These are phyloP conservation scores for Empidonax alnorum DNA, from an alignment of 2,113 vertebrate species.

Conservation along the genomic window DNA sequence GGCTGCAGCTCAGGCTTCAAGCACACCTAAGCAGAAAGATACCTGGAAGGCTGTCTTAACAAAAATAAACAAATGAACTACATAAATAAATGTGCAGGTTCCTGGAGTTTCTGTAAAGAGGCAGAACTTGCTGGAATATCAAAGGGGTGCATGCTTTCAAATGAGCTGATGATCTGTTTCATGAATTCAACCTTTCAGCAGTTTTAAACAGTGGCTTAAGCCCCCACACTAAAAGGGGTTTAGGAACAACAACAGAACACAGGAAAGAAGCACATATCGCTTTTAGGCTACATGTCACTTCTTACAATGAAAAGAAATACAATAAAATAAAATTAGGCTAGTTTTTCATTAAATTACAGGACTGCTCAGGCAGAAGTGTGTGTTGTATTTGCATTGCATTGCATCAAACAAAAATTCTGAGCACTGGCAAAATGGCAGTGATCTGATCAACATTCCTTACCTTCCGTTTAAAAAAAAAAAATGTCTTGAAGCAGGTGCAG, in stretches of 20 bases:
- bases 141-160: background rate
- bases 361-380: background rate
- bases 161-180: background rate
- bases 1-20: background rate
- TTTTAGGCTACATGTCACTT: background rate
- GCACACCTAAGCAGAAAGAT: background rate
- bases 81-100: background rate
- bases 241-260: background rate
- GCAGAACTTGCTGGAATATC: background rate
- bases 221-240: background rate
- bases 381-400: background rate
- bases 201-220: conserved; percentile 4
- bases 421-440: background rate
- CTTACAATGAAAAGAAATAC: background rate
- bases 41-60: background rate
- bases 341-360: background rate
- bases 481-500: background rate
- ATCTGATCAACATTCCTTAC: background rate
- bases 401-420: background rate
- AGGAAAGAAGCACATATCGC: background rate
- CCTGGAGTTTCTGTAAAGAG: background rate
- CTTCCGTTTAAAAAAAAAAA: background rate
- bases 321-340: background rate
- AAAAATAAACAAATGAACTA: background rate
- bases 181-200: background rate